Conservation (phyloP, 2,797 vertebrate genomes). For the Rhincodon typus region DNA sequence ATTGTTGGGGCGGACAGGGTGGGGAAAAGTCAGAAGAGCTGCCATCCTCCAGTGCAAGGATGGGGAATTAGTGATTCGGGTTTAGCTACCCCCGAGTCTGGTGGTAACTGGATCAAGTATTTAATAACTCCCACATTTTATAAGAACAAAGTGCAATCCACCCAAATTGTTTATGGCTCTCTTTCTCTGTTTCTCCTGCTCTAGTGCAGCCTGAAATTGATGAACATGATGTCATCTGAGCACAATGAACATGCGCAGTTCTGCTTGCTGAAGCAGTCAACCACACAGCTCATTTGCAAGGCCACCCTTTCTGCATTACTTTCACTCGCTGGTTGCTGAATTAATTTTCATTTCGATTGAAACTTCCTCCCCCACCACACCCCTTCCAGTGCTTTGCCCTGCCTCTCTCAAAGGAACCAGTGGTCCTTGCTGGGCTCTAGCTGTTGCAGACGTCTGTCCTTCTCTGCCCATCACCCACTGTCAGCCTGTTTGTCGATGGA, state of each 20-base stretch:
- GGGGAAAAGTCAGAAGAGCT: neutral
- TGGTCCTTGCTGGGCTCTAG: neutral
- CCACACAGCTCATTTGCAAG: slow-evolving; percentile 32
- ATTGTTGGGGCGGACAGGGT: neutral
- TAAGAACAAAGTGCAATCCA: neutral
- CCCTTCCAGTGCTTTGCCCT: too few relatives aligned
- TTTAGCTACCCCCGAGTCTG: neutral
- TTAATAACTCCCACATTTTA: neutral
- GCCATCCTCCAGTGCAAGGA: neutral
- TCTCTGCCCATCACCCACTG: neutral
- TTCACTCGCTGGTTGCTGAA: neutral
- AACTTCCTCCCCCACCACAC: neutral
- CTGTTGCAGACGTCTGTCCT: too few relatives aligned
- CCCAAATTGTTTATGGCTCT: neutral
- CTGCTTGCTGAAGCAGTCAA: slow-evolving; percentile 32
- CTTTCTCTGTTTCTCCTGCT: slow-evolving; percentile 31
- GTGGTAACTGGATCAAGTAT: neutral
- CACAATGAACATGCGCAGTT: slow-evolving; percentile 53
- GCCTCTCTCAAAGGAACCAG: neutral
- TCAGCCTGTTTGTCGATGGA: too few relatives aligned
- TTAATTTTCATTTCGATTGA: neutral
- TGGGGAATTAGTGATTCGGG: neutral
- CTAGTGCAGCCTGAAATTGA: slow-evolving; percentile 54
- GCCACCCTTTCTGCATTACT: neutral
- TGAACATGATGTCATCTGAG: slow-evolving; percentile 54